Evolutionary conservation across 2,888 invertebrate genomes (phyloP), one percentile per base, ranked within the genome.

Genomic region (Spilarctia lutea): DNA sequence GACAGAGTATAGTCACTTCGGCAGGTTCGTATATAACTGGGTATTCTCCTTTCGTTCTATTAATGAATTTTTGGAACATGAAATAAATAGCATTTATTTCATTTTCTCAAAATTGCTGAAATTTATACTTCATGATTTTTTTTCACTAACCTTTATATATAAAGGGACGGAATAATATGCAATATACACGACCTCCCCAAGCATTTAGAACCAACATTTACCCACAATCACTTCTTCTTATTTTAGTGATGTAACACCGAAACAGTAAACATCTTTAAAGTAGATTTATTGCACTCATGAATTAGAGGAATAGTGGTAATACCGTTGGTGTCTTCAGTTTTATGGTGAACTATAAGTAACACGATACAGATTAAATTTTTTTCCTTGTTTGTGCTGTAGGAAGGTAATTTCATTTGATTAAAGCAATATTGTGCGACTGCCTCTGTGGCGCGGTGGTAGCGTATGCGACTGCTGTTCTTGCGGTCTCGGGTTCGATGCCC

Each of bases 261-360:
- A 79, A 81, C 75, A 77, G 83, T 83, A 83, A 82, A 82, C 82
- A 82, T 81, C 79, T 82, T 82, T 76, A 81, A 82, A 82, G 39
- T 79, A 76, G 35, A 82, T 83, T 83, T 81, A 82, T 76, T 3
- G 81, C 74, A 70, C 72, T 83, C 82, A 82, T 82, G 81, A 82
- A 83, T 75, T 72, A 79, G 75, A 82, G 39, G 65, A 81, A 82
- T 83, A 72, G 81, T 71, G 33, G 75, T 65, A 69, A 83, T 81
- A 60, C 65, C 70, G 65, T 69, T 63, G 56, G 72, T 65, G 63
- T 74, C 71, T 78, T 78, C 67, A 77, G 77, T 81, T 77, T 81
- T 77, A 82, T 70, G 79, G 65, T 39, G 45, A 52, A 35, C 76
- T 45, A 67, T 45, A 63, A 56, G 56, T 39, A 74, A 72, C 69